phyloP scores from a whole-genome alignment of 2,113 vertebrate genomes.

The Campylomormyrus numenius region DNA sequence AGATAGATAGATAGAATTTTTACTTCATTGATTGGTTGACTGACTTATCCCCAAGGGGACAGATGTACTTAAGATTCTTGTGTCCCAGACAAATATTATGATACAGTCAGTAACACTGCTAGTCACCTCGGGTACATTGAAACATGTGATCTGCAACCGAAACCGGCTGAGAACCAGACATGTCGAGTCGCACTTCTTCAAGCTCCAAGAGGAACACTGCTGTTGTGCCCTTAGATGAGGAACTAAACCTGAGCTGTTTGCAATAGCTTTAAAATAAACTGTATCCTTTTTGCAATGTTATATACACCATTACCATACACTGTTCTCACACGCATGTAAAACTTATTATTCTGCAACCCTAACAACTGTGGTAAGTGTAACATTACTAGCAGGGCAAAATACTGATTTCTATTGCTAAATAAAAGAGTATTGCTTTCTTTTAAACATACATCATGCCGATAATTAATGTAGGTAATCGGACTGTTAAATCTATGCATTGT shows the following conservation, averaged over 20 bases:
- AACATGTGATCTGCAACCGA: neutral
- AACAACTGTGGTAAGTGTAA: neutral
- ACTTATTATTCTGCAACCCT: neutral
- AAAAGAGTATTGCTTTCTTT: neutral
- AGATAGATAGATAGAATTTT: neutral
- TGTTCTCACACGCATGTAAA: neutral
- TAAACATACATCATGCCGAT: neutral
- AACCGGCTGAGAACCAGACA: neutral
- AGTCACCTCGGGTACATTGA: neutral
- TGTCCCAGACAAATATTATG: constrained; percentile 1
- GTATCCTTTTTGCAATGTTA: neutral
- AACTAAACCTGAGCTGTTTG: neutral
- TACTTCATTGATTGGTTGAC: neutral
- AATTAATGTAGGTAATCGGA: neutral
- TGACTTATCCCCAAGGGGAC: neutral
- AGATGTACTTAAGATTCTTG: neutral
- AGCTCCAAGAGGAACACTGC: neutral
- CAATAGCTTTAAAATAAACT: neutral
- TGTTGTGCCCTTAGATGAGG: neutral
- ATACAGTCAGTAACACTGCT: neutral
- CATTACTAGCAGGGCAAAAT: neutral
- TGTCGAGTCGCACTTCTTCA: neutral
- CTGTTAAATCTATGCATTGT: neutral
- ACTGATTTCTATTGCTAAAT: neutral
- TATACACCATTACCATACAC: neutral